Evolutionary conservation across 2,888 invertebrate species (phyloP).

Genomic region (Pseudococcus longispinus): DNA sequence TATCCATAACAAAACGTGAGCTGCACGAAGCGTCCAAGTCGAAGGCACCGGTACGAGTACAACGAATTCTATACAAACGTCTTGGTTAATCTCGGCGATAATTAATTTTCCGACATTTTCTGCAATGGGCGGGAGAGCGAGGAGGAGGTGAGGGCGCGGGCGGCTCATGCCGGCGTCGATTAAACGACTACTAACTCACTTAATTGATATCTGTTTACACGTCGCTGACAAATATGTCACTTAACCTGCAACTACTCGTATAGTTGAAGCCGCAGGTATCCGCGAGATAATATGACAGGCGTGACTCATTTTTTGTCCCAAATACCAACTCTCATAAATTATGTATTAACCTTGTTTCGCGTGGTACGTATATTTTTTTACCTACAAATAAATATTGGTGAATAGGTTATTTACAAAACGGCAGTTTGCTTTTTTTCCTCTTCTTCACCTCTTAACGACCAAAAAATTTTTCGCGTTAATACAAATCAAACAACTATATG

Average conservation of each 20-base stretch:
- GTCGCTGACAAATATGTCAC: conserved; percentile 55
- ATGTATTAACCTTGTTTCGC: conserved; percentile 50
- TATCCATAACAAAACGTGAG: background rate
- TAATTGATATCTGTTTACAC: conserved; percentile 56
- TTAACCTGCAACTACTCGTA: conserved; percentile 42
- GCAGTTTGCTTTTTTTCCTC: background rate
- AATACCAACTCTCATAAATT: conserved; percentile 54
- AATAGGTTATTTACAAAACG: background rate
- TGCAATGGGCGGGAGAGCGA: background rate
- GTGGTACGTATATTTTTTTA: background rate
- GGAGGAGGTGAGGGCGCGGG: too few relatives aligned
- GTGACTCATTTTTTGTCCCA: conserved; percentile 56
- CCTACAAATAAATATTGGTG: conserved; percentile 4
- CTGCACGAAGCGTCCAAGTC: background rate
- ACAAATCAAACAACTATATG: background rate
- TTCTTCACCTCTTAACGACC: background rate
- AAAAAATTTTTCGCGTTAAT: conserved; percentile 5
- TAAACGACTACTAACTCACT: background rate
- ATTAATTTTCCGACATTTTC: background rate
- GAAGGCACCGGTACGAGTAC: background rate
- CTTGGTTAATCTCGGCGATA: background rate
- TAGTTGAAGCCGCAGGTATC: conserved; percentile 46
- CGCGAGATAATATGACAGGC: conserved; percentile 44
- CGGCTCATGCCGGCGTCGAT: background rate
- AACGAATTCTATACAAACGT: conserved; percentile 2